Evolutionary conservation across 1,140 invertebrate species (phyloP), one percentile per base, ranked within the genome.

Genomic region (Apis dorsata): DNA sequence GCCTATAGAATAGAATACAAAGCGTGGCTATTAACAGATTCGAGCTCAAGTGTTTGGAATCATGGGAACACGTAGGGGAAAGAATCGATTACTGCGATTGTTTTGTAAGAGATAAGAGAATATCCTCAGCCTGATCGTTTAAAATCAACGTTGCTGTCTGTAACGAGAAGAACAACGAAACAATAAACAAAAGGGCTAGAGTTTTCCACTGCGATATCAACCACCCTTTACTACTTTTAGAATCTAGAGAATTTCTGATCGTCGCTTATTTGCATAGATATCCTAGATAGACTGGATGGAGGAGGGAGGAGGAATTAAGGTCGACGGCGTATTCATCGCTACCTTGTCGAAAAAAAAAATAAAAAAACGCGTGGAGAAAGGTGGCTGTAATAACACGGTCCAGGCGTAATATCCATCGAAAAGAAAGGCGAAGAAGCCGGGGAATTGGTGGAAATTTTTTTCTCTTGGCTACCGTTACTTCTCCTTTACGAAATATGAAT

Each of bases 261-360:
- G 66, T 49, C 63, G 28, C 21, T 68, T 78, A 78, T 78, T 78
- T 78, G 57, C 76, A 69, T 69, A 78, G 76, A 69, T 57, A 78
- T 78, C 44, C 49, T n/a, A n/a, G n/a, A n/a, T n/a, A n/a, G 66
- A 9, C 65, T 11, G 17, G 34, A 28, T 28, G 28, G n/a, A 9
- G 11, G 66, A 13, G 34, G 34, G 21, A 34, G 53, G 63, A 55
- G 24, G 76, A 65, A 78, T 78, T 78, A 78, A 78, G 75, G 63
- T 49, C 63, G 75, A 68, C 63, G 75, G 34, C 51, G 75, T 24
- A 49, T 69, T 57, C 76, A 49, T 78, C 24, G 63, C 76, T 78
- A 28, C 63, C 76, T 21, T 65, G 60, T 63, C 60, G n/a, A 21
- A 5, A 12, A 8, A 21, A 51, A 51, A 51, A 51, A 17, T 1